Evolutionary conservation across 1,140 invertebrate genomes (phyloP).

Genomic region (Drosophila nannoptera): DNA sequence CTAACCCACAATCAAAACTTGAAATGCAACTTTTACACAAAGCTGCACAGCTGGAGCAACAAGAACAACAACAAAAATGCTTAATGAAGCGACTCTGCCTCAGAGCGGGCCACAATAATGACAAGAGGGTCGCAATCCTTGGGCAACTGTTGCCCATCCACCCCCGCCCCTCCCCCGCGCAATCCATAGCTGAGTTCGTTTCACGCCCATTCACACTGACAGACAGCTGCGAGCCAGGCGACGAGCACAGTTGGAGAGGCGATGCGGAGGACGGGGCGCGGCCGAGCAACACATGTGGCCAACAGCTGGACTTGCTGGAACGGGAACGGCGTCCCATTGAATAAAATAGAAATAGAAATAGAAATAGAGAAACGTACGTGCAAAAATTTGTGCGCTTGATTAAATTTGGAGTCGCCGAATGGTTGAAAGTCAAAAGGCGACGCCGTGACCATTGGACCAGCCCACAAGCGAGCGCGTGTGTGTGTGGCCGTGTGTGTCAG

Average conservation of each 20-base stretch:
- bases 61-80: slow-evolving; percentile 50
- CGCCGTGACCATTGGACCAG: slow-evolving; percentile 25
- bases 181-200: slow-evolving; percentile 40
- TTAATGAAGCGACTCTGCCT: slow-evolving; percentile 63
- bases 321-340: slow-evolving; percentile 52
- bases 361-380: slow-evolving; percentile 65
- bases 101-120: slow-evolving; percentile 17
- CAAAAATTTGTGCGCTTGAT: slow-evolving; percentile 76
- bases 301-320: slow-evolving; percentile 38
- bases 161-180: too few species aligned
- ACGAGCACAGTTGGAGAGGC: not conserved
- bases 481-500: not conserved
- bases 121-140: slow-evolving; percentile 62
- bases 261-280: not conserved
- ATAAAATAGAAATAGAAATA: slow-evolving; percentile 56
- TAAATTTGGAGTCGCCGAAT: slow-evolving; percentile 64
- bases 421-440: slow-evolving; percentile 37
- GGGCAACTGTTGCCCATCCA: slow-evolving; percentile 64
- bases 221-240: not conserved
- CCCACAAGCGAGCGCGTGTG: slow-evolving; percentile 48
- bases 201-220: slow-evolving; percentile 59
- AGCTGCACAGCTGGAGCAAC: slow-evolving; percentile 58
- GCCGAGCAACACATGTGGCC: slow-evolving; percentile 57
- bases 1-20: slow-evolving; percentile 45
- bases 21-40: slow-evolving; percentile 47